Evolutionary conservation across 1,140 invertebrate genomes (phyloP).

Genomic region (Lepidotrigona ventralis): DNA sequence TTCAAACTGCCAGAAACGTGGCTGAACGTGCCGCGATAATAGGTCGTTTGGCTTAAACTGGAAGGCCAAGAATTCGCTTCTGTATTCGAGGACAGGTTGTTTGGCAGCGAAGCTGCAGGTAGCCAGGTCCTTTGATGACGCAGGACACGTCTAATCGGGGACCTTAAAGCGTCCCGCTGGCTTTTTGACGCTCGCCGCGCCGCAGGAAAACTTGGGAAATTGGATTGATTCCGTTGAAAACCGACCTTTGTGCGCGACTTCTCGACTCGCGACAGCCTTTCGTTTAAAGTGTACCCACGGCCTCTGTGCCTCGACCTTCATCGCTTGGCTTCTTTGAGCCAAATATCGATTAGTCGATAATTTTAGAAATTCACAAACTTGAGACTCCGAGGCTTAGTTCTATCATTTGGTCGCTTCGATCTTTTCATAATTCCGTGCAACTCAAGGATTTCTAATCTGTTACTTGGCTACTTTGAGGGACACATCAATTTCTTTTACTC

Average conservation of each 20-base stretch:
- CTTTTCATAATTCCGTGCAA: no score
- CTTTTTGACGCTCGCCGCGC: conserved; percentile 64
- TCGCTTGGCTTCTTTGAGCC: neutral
- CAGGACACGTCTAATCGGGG: conserved; percentile 65
- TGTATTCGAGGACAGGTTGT: conserved; percentile 63
- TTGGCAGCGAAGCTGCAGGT: conserved; percentile 51
- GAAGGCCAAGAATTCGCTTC: conserved; percentile 21
- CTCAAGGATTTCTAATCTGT: no score
- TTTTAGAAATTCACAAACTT: no score
- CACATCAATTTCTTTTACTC: no score
- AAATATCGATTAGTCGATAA: neutral
- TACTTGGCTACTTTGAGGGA: no score
- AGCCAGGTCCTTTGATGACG: conserved; percentile 51
- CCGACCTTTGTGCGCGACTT: conserved; percentile 52
- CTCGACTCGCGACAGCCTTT: conserved; percentile 46
- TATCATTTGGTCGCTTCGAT: no score
- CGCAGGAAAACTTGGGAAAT: conserved; percentile 48
- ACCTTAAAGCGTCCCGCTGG: conserved; percentile 59
- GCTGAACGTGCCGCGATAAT: conserved; percentile 74
- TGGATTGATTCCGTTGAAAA: conserved; percentile 55
- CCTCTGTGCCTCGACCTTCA: no score
- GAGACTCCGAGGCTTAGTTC: no score
- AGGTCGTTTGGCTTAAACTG: conserved; percentile 65
- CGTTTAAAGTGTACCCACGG: neutral
- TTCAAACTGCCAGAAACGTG: conserved; percentile 34